Percentiles rank a stretch among this genome's conserved stretches.
These are phyloP conservation scores for Idaea biselata DNA, from an alignment of 2,888 invertebrate species.

Conservation along the genomic window DNA sequence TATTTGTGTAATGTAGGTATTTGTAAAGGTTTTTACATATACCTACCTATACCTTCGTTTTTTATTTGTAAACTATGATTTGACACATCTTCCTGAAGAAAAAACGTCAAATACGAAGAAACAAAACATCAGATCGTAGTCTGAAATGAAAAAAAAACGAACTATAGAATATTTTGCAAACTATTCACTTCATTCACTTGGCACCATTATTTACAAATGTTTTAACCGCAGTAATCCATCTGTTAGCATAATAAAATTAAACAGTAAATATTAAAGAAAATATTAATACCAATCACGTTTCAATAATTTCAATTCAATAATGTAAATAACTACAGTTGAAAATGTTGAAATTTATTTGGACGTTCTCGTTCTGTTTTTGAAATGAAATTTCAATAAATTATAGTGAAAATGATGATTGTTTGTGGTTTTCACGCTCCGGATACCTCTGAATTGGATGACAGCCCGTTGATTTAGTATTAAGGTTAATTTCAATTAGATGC, in stretches of 20 bases:
- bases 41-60: too few species aligned
- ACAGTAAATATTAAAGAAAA: background rate
- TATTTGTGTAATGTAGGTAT: too few species aligned
- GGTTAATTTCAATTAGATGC: background rate
- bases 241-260: background rate
- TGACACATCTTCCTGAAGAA: too few species aligned
- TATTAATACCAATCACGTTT: background rate
- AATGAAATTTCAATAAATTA: conserved; percentile 31
- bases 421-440: conserved; percentile 22
- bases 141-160: too few species aligned
- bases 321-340: conserved; percentile 8
- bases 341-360: conserved; percentile 14
- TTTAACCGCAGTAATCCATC: background rate
- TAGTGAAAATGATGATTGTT: conserved; percentile 20
- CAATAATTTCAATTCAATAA: background rate
- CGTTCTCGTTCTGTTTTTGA: conserved; percentile 7
- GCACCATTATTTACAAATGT: too few species aligned
- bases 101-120: too few species aligned
- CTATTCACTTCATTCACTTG: too few species aligned
- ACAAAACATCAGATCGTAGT: too few species aligned
- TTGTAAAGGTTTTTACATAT: too few species aligned
- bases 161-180: too few species aligned
- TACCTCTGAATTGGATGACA: conserved; percentile 5
- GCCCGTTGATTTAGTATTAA: background rate
- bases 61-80: too few species aligned